Evolutionary conservation across 2,797 vertebrate species (phyloP), one percentile per base, ranked within the genome.

Genomic region (Neomorphus geoffroyi): DNA sequence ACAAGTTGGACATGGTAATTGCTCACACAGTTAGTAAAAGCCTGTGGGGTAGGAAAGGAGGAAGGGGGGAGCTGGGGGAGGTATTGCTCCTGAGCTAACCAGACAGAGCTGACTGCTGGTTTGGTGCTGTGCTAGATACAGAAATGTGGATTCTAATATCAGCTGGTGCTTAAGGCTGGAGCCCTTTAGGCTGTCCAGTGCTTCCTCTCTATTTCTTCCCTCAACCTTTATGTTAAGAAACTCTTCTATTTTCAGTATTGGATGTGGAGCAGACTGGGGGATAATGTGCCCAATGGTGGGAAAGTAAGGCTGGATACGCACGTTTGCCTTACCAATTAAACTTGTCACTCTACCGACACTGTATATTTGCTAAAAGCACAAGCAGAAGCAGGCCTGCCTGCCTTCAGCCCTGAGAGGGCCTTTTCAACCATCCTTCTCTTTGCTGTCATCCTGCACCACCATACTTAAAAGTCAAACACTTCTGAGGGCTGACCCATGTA

Each of bases 1-100:
- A 94, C 85, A 95, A 96, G 94, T 91, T 90, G 92, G 87, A 96
- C 79, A 83, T 81, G 80, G 86, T 95, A 95, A 96, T 96, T 96
- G 91, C 85, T 96, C 45, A 62, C 33, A 48, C 86, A 46, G 92
- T 93, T 94, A 90, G 90, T 81, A 88, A 94, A 94, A 94, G 78
- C 78, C 92, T 90, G 67, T 94, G 88, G 77, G 80, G 64, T 70
- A 88, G 67, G 32, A 84, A 86, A 41, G 33, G 33, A 82, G 46
- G 62, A 88, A 67, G 30, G 2, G 3, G 33, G 72, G 18, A 60
- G 30, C 1, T 21, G 48, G 17, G 33, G 48, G 57, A 32, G 51
- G 13, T 70, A 51, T 69, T 79, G 28, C 41, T 90, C 15, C 66
- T 79, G 58, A 83, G 22, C 80, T 77, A 73, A 75, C 35, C 37